These are phyloP conservation scores for Heliangelus exortis DNA, from an alignment of 2,797 vertebrate genomes.

Conservation along the genomic window DNA sequence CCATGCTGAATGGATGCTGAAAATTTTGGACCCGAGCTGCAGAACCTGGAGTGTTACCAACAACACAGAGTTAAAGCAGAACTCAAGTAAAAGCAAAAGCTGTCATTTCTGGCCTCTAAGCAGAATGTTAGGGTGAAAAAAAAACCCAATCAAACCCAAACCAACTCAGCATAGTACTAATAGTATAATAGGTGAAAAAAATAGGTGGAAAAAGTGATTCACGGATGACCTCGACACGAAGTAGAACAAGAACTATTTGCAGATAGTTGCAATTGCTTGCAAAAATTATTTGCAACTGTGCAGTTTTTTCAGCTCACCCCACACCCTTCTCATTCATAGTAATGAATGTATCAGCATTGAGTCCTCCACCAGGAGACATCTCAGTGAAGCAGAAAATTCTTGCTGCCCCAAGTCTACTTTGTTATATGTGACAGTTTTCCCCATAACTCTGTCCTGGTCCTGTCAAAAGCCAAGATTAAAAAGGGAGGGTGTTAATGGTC, in stretches of 20 bases:
- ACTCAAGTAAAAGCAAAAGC: background rate
- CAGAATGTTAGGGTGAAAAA: background rate
- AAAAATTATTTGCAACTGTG: background rate
- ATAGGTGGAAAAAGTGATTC: background rate
- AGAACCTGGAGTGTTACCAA: slow-evolving; percentile 42
- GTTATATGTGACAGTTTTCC: background rate
- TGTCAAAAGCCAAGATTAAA: background rate
- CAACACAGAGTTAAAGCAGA: background rate
- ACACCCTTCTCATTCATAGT: background rate
- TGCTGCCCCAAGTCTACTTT: background rate
- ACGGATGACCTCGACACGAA: background rate
- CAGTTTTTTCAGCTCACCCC: background rate
- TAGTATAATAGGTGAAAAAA: background rate
- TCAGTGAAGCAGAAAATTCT: background rate
- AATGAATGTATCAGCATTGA: background rate
- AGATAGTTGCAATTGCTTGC: background rate
- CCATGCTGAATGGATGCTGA: background rate
- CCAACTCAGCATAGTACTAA: background rate
- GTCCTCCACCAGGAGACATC: background rate
- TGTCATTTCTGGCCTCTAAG: background rate
- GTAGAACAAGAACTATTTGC: background rate
- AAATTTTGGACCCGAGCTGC: background rate
- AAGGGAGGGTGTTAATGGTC: background rate
- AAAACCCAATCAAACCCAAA: background rate
- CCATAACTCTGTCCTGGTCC: background rate